Evolutionary conservation across 2,888 invertebrate genomes (phyloP), one percentile per base, ranked within the genome.

Genomic region (Ophion obscuratus): DNA sequence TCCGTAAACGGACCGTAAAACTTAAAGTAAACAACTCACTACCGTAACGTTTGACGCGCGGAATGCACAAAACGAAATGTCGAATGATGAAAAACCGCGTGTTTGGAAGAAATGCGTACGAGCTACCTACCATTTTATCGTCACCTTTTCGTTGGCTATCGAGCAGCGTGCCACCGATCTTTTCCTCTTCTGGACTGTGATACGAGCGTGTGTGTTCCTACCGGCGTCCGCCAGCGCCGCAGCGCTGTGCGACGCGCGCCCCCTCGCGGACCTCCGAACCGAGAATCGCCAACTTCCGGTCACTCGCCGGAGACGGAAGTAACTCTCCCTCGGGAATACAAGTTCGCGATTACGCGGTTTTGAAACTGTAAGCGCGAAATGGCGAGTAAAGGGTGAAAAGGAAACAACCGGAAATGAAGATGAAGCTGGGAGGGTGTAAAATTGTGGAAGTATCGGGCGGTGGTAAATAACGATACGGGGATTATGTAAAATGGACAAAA

Each of bases 11-110:
- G 77, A 81, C 74, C 77, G n/a, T 17, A 14, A 27, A 59, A 64
- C 73, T 62, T 62, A 67, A 80, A 53, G 83, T 83, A 86, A 86
- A 86, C 86, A 83, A 83, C 80, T 59, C 70, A 44, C 44, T 44
- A 10, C 44, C 10, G 11, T 11, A 11, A 9, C 10, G 9, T 44
- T 44, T 11, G 44, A 44, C 44, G 44, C 44, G 44, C 44, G 10
- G 11, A 59, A 17, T 27, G 31, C 36, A 5, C 11, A 11, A 27
- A 53, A 2, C 14, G n/a, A n/a, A 17, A n/a, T 9, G 59, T 73
- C 53, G 17, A 31, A 20, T 31, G 31, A n/a, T 2, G 40, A 24
- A 73, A 59, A 40, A 44, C 7, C 7, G 14, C 10, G 36, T 7
- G 59, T 40, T 40, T 40, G 59, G 20, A 36, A 1, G 36, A 1